Percentiles rank a stretch among this genome's conserved stretches.
phyloP scores from a whole-genome alignment of 2,113 vertebrate species.

The Leucopsar rothschildi region DNA sequence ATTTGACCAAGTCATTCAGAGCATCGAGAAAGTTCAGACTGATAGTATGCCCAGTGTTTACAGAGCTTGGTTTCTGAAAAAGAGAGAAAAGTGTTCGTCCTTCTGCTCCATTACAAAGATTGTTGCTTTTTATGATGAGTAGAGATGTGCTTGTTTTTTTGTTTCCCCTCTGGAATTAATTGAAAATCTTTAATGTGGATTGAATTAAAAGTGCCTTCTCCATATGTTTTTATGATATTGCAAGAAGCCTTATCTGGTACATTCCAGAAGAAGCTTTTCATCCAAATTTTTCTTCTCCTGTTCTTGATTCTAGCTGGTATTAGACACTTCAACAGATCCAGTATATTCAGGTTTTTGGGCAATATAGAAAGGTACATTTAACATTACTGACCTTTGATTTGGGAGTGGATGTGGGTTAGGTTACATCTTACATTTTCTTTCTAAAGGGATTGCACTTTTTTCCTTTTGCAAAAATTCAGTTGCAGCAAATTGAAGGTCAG shows the following conservation, averaged over 20 bases:
- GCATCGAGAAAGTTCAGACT: rapidly evolving
- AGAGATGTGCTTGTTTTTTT: background rate
- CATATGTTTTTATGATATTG: background rate
- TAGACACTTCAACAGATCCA: background rate
- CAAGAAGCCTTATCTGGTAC: background rate
- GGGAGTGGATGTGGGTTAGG: background rate
- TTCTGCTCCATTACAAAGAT: background rate
- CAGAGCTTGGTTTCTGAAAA: background rate
- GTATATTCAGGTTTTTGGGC: background rate
- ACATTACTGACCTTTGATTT: background rate
- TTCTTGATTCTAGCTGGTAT: background rate
- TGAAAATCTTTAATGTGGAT: background rate
- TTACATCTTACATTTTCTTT: background rate
- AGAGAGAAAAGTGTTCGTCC: background rate
- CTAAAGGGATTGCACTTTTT: background rate
- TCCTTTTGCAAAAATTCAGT: background rate
- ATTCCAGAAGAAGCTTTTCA: background rate
- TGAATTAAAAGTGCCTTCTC: background rate
- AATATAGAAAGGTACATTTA: background rate
- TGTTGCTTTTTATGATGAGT: background rate
- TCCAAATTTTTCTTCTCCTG: background rate
- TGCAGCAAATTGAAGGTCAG: background rate
- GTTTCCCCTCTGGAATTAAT: background rate
- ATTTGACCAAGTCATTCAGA: background rate
- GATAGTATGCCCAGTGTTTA: background rate